A percentile compares a stretch with the other conserved stretches of the same genome.
Evolutionary conservation across 2,888 invertebrate species (phyloP).

Genomic region (Ochropacha duplaris): DNA sequence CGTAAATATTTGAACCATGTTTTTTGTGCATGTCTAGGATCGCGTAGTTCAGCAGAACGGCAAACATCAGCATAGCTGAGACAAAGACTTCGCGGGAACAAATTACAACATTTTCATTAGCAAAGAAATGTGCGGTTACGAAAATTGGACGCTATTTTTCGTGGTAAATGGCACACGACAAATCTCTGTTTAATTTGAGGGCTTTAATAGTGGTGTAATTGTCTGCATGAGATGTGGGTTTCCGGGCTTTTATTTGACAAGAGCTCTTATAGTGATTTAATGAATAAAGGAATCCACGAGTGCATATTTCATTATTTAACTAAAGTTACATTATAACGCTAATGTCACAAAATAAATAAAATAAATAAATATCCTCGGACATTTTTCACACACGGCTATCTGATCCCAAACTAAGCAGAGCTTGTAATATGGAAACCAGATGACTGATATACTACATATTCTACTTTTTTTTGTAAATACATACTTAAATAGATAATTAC

Average conservation of each 20-base stretch:
- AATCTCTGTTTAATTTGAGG: conserved; percentile 48
- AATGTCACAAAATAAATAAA: no score
- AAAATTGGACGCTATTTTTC: conserved; percentile 54
- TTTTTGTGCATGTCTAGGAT: conserved; percentile 4
- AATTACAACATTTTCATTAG: conserved; percentile 57
- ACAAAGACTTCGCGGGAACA: conserved; percentile 42
- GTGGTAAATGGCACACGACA: conserved; percentile 36
- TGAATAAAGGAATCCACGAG: not conserved
- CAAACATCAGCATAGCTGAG: conserved; percentile 20
- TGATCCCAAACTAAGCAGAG: no score
- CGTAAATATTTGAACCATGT: conserved; percentile 1
- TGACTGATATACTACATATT: no score
- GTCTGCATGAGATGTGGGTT: no score
- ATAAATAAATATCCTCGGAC: no score
- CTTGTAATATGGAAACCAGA: no score
- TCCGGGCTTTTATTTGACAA: conserved; percentile 11
- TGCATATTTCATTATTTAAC: not conserved
- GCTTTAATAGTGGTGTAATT: conserved; percentile 27
- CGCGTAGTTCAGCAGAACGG: conserved; percentile 25
- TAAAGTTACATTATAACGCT: no score
- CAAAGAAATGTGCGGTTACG: conserved; percentile 56
- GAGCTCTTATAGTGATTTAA: conserved; percentile 5
- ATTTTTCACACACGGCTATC: no score
- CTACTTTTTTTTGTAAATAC: no score
- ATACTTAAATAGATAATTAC: no score